These are phyloP conservation scores for Nephotettix cincticeps DNA, from an alignment of 1,140 invertebrate species.

Conservation along the genomic window DNA sequence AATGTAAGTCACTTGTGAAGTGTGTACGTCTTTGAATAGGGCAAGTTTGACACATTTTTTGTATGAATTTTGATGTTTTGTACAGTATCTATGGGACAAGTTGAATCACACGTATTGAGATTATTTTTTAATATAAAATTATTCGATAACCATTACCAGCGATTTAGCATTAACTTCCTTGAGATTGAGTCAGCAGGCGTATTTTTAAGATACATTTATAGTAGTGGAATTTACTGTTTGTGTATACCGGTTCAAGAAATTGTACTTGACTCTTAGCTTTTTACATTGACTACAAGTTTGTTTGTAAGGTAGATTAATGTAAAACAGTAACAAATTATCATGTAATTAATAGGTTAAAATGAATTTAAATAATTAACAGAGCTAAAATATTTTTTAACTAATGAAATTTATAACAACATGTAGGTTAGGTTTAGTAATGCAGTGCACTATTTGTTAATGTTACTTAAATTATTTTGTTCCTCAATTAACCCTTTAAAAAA, in stretches of 20 bases:
- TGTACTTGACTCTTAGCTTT: conserved; percentile 17
- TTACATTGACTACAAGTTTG: conserved; percentile 17
- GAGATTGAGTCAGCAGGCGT: background rate
- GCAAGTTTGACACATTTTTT: background rate
- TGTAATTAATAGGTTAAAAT: conserved; percentile 18
- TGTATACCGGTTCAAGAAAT: background rate
- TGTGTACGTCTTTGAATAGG: background rate
- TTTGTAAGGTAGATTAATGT: conserved; percentile 16
- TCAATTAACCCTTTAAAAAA: too few species aligned
- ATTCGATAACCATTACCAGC: too few species aligned
- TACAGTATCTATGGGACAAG: background rate
- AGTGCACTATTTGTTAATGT: background rate
- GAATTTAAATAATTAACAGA: background rate
- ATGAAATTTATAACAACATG: conserved; percentile 6
- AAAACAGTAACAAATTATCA: background rate
- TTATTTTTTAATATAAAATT: background rate
- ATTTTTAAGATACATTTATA: conserved; percentile 4
- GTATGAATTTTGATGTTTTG: conserved; percentile 11
- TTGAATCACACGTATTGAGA: background rate
- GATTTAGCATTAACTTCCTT: too few species aligned
- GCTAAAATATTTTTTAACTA: conserved; percentile 21
- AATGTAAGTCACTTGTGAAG: background rate
- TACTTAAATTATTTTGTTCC: background rate
- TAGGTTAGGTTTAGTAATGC: conserved; percentile 7
- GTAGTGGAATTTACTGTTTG: background rate